Evolutionary conservation across 1,140 invertebrate genomes (phyloP).

Genomic region (Drosophila parabipectinata): DNA sequence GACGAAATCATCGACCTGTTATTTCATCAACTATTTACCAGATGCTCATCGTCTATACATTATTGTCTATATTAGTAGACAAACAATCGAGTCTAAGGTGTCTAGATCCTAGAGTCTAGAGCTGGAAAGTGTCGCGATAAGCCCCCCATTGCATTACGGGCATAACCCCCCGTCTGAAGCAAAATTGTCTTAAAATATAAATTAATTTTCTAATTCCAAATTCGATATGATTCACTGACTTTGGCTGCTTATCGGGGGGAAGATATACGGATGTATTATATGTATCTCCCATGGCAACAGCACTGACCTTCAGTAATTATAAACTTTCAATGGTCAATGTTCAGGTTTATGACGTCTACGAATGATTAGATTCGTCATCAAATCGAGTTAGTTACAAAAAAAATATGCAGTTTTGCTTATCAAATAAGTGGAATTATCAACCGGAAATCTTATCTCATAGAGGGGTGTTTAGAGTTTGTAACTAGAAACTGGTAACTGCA

Average conservation of each 20-base stretch:
- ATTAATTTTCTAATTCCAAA: neutral
- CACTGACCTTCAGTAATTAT: conserved; percentile 27
- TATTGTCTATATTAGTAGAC: conserved; percentile 14
- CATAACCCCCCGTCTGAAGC: conserved; percentile 1
- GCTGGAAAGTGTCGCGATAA: conserved; percentile 9
- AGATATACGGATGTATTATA: conserved; percentile 35
- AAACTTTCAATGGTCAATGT: conserved; percentile 31
- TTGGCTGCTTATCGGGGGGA: conserved; percentile 10
- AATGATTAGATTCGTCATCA: conserved; percentile 39
- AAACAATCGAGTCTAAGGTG: conserved; percentile 7
- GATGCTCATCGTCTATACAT: conserved; percentile 20
- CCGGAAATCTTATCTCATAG: conserved; percentile 20
- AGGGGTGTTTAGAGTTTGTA: neutral
- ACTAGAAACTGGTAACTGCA: neutral
- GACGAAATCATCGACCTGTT: conserved; percentile 36
- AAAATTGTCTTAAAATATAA: neutral
- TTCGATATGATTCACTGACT: conserved; percentile 18
- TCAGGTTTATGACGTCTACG: conserved; percentile 29
- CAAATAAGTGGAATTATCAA: conserved; percentile 7
- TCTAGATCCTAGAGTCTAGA: neutral
- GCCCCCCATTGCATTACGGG: neutral
- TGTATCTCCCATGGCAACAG: conserved; percentile 38
- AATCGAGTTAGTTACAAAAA: conserved; percentile 33
- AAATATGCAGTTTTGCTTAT: conserved; percentile 19
- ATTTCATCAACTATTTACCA: conserved; percentile 48